Base-by-base conservation (phyloP, 2,797 vertebrate genomes). In the Octomys mimax region DNA sequence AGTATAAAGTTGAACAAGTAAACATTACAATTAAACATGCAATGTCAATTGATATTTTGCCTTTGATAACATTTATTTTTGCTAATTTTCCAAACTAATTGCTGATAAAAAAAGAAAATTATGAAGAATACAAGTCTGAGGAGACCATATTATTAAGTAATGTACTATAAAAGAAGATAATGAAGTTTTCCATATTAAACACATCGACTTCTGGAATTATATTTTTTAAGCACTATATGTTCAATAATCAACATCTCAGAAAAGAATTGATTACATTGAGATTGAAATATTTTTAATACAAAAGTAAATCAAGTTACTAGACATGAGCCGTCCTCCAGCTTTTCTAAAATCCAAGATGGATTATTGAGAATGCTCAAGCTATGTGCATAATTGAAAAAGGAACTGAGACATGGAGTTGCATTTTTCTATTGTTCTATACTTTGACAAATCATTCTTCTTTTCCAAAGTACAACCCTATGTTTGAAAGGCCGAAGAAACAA, bases 21-120 rank as follows among this genome's bases (percentile, higher is more conserved):
- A 96, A 49, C 6, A 86, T 73, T 71, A 83, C 46, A 22, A 31
- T 79, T 68, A 66, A 95, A 85, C 33, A 66, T 11, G 8, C 9
- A 87, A 68, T 33, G 62, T 92, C 71, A 80, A 36, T 57, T 86
- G 61, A 68, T 87, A 57, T 28, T 88, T 96, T 95, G 33, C 85
- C 84, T 96, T 86, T 71, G 39, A 92, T 52, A 39, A 79, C 9
- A 33, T 73, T 85, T 91, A 71, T 91, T 87, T 87, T 85, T 68
- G 91, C 52, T 89, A 68, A 26, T 96, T 94, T 87, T 42, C n/a
- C 46, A 91, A 92, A 90, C 2, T 14, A 46, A 57, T 18, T 85
- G 46, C n/a, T 79, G 16, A 89, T 73, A 24, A 92, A 54, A 80
- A 57, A 36, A 49, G 14, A 54, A 19, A 42, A 85, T 22, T 73